A percentile compares a stretch with the other conserved stretches of the same genome.
These are phyloP conservation scores for Erythrolamprus reginae DNA, from an alignment of 2,113 vertebrate genomes.

Conservation along the genomic window DNA sequence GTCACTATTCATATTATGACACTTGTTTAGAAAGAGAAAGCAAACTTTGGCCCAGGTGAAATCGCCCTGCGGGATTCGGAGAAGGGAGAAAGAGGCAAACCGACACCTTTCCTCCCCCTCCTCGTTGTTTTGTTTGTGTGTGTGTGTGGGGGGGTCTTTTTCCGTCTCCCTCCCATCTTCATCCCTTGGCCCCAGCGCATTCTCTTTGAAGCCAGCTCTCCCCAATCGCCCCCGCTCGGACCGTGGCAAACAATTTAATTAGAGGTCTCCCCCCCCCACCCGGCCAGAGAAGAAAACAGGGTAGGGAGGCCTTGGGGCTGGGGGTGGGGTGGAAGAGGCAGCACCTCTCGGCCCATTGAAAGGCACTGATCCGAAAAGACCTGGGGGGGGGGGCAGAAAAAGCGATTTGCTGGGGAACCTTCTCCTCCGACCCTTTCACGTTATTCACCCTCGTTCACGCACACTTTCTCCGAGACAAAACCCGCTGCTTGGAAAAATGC, in stretches of 20 bases:
- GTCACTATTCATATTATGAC: too few species aligned
- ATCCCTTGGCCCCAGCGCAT: neutral
- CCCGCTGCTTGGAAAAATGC: conserved; percentile 72
- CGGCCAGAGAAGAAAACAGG: conserved; percentile 54
- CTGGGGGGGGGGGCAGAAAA: conserved; percentile 66
- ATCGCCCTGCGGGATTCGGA: neutral
- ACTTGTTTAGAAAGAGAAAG: neutral
- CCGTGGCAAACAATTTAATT: conserved; percentile 82
- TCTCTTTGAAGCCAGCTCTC: conserved; percentile 50
- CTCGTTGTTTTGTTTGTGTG: neutral
- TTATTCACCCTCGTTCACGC: conserved; percentile 71
- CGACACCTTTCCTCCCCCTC: neutral
- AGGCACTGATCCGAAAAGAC: conserved; percentile 86
- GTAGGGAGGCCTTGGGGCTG: neutral
- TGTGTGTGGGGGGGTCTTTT: neutral
- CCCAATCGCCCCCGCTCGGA: conserved; percentile 73
- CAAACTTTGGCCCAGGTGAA: neutral
- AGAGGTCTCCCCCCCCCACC: too few species aligned
- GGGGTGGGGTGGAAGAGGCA: conserved; percentile 76
- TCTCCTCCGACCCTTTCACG: conserved; percentile 83
- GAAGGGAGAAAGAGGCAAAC: conserved; percentile 20
- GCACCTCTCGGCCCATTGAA: conserved; percentile 82
- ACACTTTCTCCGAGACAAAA: conserved; percentile 78
- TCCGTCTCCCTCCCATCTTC: neutral
- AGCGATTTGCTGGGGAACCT: conserved; percentile 83